Evolutionary conservation across 2,113 vertebrate species (phyloP), one percentile per base, ranked within the genome.

Genomic region (Hydrolagus affinis): DNA sequence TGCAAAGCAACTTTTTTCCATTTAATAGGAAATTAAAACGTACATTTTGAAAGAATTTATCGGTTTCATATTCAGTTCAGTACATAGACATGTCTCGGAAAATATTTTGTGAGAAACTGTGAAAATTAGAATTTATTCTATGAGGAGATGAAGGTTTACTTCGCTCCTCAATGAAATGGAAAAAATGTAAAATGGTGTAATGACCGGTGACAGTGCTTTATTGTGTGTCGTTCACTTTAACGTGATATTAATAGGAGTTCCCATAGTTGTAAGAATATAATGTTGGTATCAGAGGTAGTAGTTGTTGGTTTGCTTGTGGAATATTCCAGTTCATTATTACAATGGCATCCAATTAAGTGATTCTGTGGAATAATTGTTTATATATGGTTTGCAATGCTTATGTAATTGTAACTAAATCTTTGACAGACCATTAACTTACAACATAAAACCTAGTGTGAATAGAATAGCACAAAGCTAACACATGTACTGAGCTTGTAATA

Each of bases 371-470:
- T 60, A 80, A 64, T 80, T 64, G 59, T 28, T 80, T 64, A 0
- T 57, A 15, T 57, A 12, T 64, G 23, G 59, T 57, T n/a, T 78
- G 57, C 60, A 21, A 25, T 80, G 17, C 60, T 30, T 80, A 64
- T 64, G 23, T 12, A 80, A 80, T 80, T 25, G 21, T 78, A 56
- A 78, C 57, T 78, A 78, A 60, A 78, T 25, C 11, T 78, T 62
- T 80, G 21, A 80, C 57, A 80, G 21, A 11, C 23, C 25, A 25
- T 62, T 80, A 44, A 44, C 44, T 44, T 44, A 15, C 59, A 25
- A 64, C 17, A 62, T 64, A 62, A 80, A 78, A 23, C 57, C 62
- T 62, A 60, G 62, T 62, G 57, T 14, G 30, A 32, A 30, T 28
- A 30, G 25, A 19, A 25, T 80, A 25, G 59, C 64, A 15, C 21